Conservation (phyloP, 2,113 vertebrate species). For the Setophaga coronata region DNA sequence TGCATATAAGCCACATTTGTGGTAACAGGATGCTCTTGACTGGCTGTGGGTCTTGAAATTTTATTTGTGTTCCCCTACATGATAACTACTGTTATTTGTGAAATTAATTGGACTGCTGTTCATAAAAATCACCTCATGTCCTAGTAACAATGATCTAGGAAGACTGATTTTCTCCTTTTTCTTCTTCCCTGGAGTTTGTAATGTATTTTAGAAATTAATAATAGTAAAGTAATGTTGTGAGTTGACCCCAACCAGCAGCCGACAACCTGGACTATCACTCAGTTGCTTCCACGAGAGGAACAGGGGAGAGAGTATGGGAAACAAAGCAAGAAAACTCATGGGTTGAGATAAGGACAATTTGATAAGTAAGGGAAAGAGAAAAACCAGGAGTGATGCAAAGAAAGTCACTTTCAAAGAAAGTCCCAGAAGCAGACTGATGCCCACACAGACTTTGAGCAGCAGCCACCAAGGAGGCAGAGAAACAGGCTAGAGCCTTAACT, state of each 20-base stretch:
- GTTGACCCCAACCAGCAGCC: background rate
- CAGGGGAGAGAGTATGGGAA: background rate
- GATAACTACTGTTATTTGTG: background rate
- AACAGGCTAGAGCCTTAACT: background rate
- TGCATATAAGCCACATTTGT: background rate
- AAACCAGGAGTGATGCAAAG: background rate
- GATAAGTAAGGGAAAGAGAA: background rate
- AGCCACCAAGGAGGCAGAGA: background rate
- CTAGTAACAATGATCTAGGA: background rate
- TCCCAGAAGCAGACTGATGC: background rate
- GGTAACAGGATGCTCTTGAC: background rate
- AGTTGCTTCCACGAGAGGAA: accelerated
- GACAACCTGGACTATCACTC: background rate
- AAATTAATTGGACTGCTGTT: background rate
- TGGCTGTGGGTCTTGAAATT: background rate
- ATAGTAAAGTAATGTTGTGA: background rate
- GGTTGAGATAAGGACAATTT: background rate
- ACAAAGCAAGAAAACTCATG: background rate
- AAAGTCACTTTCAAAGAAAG: background rate
- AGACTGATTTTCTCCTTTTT: background rate
- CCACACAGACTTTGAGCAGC: background rate
- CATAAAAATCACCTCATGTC: background rate
- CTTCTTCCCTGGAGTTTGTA: background rate
- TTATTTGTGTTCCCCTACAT: background rate
- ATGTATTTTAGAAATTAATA: background rate